Evolutionary conservation across 2,797 vertebrate genomes (phyloP), one percentile per base, ranked within the genome.

Genomic region (Onychomys torridus): DNA sequence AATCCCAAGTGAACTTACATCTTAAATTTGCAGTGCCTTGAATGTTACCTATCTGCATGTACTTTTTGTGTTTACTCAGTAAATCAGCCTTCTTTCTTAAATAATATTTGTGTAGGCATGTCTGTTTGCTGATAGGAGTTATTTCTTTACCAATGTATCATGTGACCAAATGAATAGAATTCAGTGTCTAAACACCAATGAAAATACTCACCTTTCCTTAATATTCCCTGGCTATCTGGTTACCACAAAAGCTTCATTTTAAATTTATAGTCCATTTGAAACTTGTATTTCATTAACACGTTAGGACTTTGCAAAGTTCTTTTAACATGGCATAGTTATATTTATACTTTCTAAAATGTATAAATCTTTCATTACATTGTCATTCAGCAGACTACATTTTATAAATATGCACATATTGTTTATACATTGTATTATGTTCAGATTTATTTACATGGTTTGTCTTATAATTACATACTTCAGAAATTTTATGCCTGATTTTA

Each of bases 301-400:
- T 59, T 84, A 85, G 86, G 29, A 17, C 40, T 71, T 95, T 71
- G 90, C 40, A 94, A 46, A 79, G 23, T 46, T 96, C 43, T 93
- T 83, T 67, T 6, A 46, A 79, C 49, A 76, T 49, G 19, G 21
- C 85, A 79, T 25, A 91, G n/a, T 2, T 73, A 63, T 73, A 34
- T 95, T 85, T 93, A 67, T 27, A 88, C n/a, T 93, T 90, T 25
- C 55, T 92, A 92, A 96, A 92, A 94, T 78, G 25, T 88, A 94
- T 91, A 95, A 94, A 61, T 37, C 7, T 96, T 94, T 94, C 61
- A 88, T 65, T 93, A 93, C 85, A n/a, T 93, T 94, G 83, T 87
- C 11, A 69, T 82, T 65, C 11, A 86, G 6, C 14, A 91, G 59
- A 40, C 25, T 23, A 87, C 2, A 91, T 90, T 97, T 93, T 93